Evolutionary conservation across 2,113 vertebrate species (phyloP), one percentile per base, ranked within the genome.

Genomic region (Macrotis lagotis): DNA sequence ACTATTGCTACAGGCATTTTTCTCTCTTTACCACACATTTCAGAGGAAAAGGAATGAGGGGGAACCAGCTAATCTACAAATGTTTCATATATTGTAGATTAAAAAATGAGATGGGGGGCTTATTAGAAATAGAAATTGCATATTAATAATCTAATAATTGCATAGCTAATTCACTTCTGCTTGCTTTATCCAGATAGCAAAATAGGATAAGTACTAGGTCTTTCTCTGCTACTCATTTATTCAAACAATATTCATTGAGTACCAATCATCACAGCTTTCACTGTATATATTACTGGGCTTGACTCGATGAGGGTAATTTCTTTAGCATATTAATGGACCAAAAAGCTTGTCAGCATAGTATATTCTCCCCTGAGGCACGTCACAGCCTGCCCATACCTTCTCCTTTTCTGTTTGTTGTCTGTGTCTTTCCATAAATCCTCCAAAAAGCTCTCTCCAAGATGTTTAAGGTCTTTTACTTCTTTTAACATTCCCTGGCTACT

Each of bases 41-140:
- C 96, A 97, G 96, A 97, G 93, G 97, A 96, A 90, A 92, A 98
- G 91, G 97, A 98, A 98, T 98, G 97, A 98, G 98, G 98, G 96
- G 97, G 50, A 98, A 97, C 96, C 96, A 98, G 98, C 96, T 98
- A 97, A 98, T 98, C 97, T 98, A 95, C 95, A 97, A 96, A 53
- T 88, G 51, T 95, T 97, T 96, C 66, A 95, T 94, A 96, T 97
- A 92, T 16, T 94, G 90, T 26, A 91, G 55, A 95, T 94, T 31
- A 51, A 59, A 10, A 52, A 89, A 94, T 96, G 59, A 44, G 89
- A 19, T 47, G 55, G 91, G 91, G 59, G 25, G 90, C 74, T 95
- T 94, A 31, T 95, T 90, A 94, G 95, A 96, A 95, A 92, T 90
- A 94, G 31, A 51, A 97, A 94, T 25, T 83, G 11, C 93, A 97